These are phyloP conservation scores for Epirrita christyi DNA, from an alignment of 2,888 invertebrate species.

Conservation along the genomic window DNA sequence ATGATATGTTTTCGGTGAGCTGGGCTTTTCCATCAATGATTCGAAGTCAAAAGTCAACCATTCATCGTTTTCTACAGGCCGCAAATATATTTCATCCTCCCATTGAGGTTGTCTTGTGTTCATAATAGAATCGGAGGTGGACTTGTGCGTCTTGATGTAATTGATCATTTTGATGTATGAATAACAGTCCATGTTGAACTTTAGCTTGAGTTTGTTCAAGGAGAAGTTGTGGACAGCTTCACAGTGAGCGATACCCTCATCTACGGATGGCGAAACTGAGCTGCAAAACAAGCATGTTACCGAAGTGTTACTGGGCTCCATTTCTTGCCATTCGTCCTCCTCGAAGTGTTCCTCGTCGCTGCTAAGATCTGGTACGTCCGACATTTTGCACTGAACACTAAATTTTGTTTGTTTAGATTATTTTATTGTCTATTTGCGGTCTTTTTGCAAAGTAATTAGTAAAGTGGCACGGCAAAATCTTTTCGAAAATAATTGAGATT, in stretches of 20 bases:
- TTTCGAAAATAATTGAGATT: too few relatives aligned
- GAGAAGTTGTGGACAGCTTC: conserved; percentile 87
- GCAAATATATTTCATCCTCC: conserved; percentile 91
- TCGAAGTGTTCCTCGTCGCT: conserved; percentile 79
- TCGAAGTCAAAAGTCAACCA: conserved; percentile 93
- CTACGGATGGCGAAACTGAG: conserved; percentile 84
- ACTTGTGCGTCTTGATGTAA: conserved; percentile 88
- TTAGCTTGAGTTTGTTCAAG: conserved; percentile 86
- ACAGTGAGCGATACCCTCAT: conserved; percentile 88
- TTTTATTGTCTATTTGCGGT: too few relatives aligned
- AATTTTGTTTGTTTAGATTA: neutral
- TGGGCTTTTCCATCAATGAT: conserved; percentile 65
- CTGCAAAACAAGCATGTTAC: conserved; percentile 90
- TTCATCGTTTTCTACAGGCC: conserved; percentile 90
- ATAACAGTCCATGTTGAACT: conserved; percentile 92
- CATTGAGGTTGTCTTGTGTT: conserved; percentile 84
- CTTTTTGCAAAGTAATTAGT: too few relatives aligned
- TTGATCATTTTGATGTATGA: conserved; percentile 93
- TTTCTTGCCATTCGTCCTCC: conserved; percentile 81
- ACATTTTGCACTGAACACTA: conserved; percentile 52
- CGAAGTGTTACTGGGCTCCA: conserved; percentile 69
- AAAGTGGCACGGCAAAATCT: too few relatives aligned
- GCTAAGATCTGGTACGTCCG: conserved; percentile 78
- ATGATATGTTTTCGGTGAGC: conserved; percentile 77
- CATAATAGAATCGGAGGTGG: conserved; percentile 83